Evolutionary conservation across 2,113 vertebrate species (phyloP).

Genomic region (Agelaius phoeniceus): DNA sequence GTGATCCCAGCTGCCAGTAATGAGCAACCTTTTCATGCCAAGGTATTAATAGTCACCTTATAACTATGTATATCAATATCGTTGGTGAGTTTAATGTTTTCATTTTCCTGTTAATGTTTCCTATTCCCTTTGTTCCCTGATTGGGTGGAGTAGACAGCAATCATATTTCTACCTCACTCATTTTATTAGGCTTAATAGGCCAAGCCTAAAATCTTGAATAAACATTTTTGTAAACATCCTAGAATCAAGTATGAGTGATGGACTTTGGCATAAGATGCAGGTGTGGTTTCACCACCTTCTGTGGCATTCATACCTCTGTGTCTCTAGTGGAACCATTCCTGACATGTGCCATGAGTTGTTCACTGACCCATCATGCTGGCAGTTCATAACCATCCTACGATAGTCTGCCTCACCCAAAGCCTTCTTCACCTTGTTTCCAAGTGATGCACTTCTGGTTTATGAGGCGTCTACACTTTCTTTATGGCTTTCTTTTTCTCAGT

Average conservation of each 20-base stretch:
- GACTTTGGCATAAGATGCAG: rapidly evolving
- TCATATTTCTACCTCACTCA: neutral
- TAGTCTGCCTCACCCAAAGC: neutral
- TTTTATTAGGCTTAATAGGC: neutral
- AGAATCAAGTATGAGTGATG: neutral
- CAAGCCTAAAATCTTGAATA: neutral
- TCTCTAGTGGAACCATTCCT: neutral
- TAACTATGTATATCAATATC: neutral
- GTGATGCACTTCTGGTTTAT: neutral
- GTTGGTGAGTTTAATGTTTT: neutral
- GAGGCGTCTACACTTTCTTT: neutral
- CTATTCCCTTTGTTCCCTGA: neutral
- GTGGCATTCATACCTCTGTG: neutral
- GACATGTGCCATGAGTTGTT: neutral
- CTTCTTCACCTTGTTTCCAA: neutral
- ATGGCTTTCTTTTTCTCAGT: neutral
- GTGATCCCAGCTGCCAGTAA: neutral
- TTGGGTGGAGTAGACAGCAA: neutral
- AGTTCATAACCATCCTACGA: neutral
- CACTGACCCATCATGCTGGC: neutral
- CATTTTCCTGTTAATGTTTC: neutral
- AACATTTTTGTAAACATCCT: neutral
- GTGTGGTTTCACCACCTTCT: neutral
- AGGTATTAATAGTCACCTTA: neutral
- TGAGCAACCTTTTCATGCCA: neutral